Percentiles rank a stretch among this genome's conserved stretches.
phyloP scores from a whole-genome alignment of 2,888 invertebrate genomes.

The Eucriotettix oculatus region DNA sequence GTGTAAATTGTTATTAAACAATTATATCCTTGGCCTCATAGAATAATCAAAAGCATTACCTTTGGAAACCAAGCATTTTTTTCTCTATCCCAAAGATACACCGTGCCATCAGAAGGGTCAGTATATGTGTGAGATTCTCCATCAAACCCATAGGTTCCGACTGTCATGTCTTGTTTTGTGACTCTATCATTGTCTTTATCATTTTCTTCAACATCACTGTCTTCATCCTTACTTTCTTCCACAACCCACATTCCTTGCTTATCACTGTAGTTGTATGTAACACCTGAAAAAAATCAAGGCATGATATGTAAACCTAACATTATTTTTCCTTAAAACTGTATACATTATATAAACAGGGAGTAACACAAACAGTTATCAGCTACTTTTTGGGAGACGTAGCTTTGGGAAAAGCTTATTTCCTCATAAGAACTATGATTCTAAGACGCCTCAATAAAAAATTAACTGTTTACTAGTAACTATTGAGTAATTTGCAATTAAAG shows the following conservation, averaged over 20 bases:
- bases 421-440: too few relatives aligned
- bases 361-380: too few relatives aligned
- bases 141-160: constrained; percentile 47
- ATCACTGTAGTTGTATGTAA: constrained; percentile 38
- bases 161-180: constrained; percentile 19
- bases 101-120: constrained; percentile 67
- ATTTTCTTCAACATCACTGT: constrained; percentile 15
- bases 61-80: constrained; percentile 95
- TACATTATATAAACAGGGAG: too few relatives aligned
- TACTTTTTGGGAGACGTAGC: too few relatives aligned
- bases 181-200: constrained; percentile 15
- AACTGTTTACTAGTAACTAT: too few relatives aligned
- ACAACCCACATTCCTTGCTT: constrained; percentile 42
- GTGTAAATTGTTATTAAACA: too few relatives aligned
- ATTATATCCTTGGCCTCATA: too few relatives aligned
- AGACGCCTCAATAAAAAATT: too few relatives aligned
- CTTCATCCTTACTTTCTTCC: constrained; percentile 14
- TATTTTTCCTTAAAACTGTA: too few relatives aligned
- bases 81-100: constrained; percentile 78
- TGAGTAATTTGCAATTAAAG: too few relatives aligned
- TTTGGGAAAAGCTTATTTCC: too few relatives aligned
- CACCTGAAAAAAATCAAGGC: constrained; percentile 10
- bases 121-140: constrained; percentile 64
- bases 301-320: too few relatives aligned
- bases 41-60: constrained; percentile 22